A percentile compares a stretch with the other conserved stretches of the same genome.
phyloP scores from a whole-genome alignment of 2,888 invertebrate genomes.

The Campoplex nolae region DNA sequence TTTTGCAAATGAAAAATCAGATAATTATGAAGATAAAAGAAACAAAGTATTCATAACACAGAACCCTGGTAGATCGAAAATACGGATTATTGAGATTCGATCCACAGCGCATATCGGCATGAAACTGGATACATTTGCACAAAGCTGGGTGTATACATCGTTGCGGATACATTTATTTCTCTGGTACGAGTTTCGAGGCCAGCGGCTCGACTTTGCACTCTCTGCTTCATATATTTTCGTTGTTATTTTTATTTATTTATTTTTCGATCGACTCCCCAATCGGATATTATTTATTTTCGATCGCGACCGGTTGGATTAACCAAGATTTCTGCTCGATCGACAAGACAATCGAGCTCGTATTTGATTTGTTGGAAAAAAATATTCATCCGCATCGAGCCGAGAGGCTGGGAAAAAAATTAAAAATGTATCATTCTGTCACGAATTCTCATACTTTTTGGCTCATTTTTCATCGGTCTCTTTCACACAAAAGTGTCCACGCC shows the following conservation, averaged over 20 bases:
- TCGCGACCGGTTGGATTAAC: constrained; percentile 27
- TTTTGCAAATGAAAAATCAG: constrained; percentile 12
- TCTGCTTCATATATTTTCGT: not conserved
- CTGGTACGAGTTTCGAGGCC: constrained; percentile 45
- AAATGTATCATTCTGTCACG: not conserved
- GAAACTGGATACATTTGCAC: not conserved
- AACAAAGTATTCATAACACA: constrained; percentile 16
- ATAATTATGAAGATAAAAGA: constrained; percentile 33
- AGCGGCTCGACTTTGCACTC: constrained; percentile 37
- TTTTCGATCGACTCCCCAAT: constrained; percentile 4
- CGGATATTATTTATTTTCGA: constrained; percentile 4
- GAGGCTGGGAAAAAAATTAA: not conserved
- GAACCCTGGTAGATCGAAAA: constrained; percentile 1
- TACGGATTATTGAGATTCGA: constrained; percentile 28
- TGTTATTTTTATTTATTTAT: not conserved
- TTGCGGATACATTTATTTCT: constrained; percentile 21
- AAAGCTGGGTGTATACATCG: constrained; percentile 11
- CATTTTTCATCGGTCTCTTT: not conserved
- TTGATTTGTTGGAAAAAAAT: constrained; percentile 4
- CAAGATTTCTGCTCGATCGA: not conserved
- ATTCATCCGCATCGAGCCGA: not conserved
- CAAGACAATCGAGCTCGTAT: constrained; percentile 26
- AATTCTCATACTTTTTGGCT: not conserved
- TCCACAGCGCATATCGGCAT: constrained; percentile 21
- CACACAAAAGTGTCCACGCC: too few species aligned